Evolutionary conservation across 2,113 vertebrate genomes (phyloP), one percentile per base, ranked within the genome.

Genomic region (Peromyscus maniculatus): DNA sequence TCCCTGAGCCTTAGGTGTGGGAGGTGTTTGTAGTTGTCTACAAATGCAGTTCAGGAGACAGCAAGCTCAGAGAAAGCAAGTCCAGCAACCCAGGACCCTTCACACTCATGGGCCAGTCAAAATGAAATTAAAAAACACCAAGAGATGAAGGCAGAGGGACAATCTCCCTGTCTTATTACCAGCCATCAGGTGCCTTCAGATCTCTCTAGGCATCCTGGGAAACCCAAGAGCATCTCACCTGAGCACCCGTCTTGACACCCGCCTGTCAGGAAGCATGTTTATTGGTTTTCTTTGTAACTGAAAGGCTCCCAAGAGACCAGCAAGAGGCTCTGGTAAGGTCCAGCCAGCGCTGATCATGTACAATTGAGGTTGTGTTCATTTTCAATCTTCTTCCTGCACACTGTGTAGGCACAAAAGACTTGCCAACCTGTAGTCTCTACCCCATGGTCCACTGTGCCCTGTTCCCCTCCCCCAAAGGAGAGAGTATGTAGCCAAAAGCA

Each of bases 121-220:
- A 59, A 46, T 57, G 28, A 87, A 91, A 82, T 69, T 24, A 80
- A 78, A 94, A 11, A 26, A 12, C 62, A 75, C 24, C 4, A 19
- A 55, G 59, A 86, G 15, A 75, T 71, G 17, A 67, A 92, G 87
- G 52, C 12, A 71, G 49, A 71, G 31, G 5, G 12, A 1, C 16
- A 28, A 49, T 33, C 86, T 24, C 39, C 36, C 82, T 43, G 3
- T 87, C 94, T 91, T 43, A 79, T 57, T 28, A 43, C 36, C 36
- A 88, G 71, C 13, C 22, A 55, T 89, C 26, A 57, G 66, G 28
- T 72, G 66, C 31, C 69, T 71, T 80, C 52, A 3, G 71, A 22
- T 93, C 22, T 87, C 46, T 49, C 74, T 95, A 12, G 74, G n/a
- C 59, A 77, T 75, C 78, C 87, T 91, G 84, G 49, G 59, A 89